phyloP scores from a whole-genome alignment of 1,140 invertebrate species.

The Drosophila biarmipes region DNA sequence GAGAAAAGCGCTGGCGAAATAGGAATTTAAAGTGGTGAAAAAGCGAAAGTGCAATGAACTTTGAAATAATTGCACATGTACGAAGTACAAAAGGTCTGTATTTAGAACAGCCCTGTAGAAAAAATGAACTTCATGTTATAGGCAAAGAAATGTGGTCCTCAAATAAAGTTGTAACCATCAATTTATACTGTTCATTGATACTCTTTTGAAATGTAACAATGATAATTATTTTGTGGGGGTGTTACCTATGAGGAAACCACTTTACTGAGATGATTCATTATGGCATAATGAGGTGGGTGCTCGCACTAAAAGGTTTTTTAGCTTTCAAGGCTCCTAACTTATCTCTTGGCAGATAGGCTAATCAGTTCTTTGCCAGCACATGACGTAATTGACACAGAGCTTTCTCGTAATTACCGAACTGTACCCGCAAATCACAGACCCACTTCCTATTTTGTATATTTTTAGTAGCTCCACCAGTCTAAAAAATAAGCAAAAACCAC shows the following conservation, averaged over 20 bases:
- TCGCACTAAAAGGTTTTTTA: background rate
- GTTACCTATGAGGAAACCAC: too few relatives aligned
- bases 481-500: constrained; percentile 20
- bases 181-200: too few relatives aligned
- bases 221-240: background rate
- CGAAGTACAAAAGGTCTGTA: background rate
- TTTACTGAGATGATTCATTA: constrained; percentile 4
- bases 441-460: constrained; percentile 53
- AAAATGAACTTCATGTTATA: background rate
- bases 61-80: constrained; percentile 2
- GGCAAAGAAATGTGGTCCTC: background rate
- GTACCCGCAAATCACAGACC: constrained; percentile 33
- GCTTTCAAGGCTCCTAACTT: constrained; percentile 34
- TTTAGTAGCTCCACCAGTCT: constrained; percentile 44
- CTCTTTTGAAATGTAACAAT: background rate
- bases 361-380: constrained; percentile 23
- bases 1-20: constrained; percentile 18
- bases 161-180: too few relatives aligned
- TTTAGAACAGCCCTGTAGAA: constrained; percentile 1
- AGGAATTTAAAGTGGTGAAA: constrained; percentile 25
- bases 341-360: constrained; percentile 23
- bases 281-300: constrained; percentile 19
- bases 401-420: constrained; percentile 54
- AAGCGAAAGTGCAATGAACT: constrained; percentile 60
- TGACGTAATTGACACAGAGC: constrained; percentile 42